These are phyloP conservation scores for Reticulitermes lucifugus DNA, from an alignment of 2,888 invertebrate species.

Conservation along the genomic window DNA sequence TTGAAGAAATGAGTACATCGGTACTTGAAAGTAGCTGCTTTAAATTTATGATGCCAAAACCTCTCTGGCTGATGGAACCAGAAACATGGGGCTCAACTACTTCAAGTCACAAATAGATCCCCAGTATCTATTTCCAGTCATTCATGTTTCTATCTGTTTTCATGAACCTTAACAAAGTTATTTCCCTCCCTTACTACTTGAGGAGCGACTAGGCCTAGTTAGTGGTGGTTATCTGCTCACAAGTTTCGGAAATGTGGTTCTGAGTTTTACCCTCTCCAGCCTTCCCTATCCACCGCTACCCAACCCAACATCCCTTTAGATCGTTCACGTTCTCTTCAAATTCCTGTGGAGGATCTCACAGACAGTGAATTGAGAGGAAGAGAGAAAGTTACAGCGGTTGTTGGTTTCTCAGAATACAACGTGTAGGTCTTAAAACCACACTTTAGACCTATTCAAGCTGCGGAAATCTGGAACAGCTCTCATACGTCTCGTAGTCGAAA, in stretches of 20 bases:
- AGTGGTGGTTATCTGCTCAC: constrained; percentile 21
- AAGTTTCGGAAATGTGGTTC: constrained; percentile 17
- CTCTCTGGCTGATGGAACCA: no score
- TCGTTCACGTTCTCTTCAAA: constrained; percentile 16
- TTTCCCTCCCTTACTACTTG: neutral
- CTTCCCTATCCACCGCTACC: neutral
- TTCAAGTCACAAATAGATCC: neutral
- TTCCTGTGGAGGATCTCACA: constrained; percentile 4
- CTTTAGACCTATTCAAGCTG: neutral
- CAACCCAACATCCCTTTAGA: neutral
- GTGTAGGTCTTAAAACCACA: neutral
- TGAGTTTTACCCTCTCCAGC: constrained; percentile 8
- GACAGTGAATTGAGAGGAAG: constrained; percentile 2
- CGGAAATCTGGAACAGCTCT: no score
- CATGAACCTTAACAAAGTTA: constrained; percentile 22
- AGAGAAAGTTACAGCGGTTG: neutral
- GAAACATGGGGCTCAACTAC: neutral
- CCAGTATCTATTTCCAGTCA: constrained; percentile 14
- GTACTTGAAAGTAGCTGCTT: no score
- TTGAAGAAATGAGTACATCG: no score
- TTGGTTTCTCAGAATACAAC: neutral
- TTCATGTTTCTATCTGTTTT: neutral
- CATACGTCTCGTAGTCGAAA: no score
- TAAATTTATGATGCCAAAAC: no score
- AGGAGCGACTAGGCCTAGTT: neutral